Evolutionary conservation across 1,140 invertebrate genomes (phyloP), one percentile per base, ranked within the genome.

Genomic region (Heliothis virescens): DNA sequence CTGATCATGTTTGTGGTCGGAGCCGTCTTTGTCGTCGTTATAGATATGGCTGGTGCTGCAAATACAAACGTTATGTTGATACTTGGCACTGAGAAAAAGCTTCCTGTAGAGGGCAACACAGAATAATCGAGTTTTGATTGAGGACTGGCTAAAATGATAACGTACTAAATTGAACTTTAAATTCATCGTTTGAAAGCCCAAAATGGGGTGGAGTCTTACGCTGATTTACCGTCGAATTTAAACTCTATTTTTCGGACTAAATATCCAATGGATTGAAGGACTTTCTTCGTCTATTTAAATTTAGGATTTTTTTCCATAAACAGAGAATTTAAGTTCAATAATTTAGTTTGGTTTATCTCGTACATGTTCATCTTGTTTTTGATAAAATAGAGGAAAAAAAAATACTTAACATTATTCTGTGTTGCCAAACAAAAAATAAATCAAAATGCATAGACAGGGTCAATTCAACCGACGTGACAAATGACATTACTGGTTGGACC

Each of bases 1-100:
- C 82, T 95, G 94, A 83, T 95, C 95, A 69, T 94, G 95, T 84
- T 93, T 95, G 73, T 95, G 93, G 83, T 95, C 94, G 4, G 91
- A 93, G 9, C 92, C 92, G 55, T 95, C 95, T 74, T 95, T 95
- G 34, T 95, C 95, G 82, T 95, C 95, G 62, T 92, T 94, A 74
- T 92, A 92, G 26, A 91, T 83, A 81, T 93, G 93, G 80, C 95
- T 90, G 69, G 92, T 94, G 89, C 93, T 94, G 90, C 74, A 94
- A 95, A 75, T 69, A 82, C 62, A 80, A 79, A 69, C n/a, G 13
- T 2, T 53, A 1, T 11, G 26, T 73, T 5, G 79, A 21, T 26
- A 52, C 12, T 74, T 50, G 15, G 34, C 52, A 47, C 9, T 13
- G 57, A 4, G 1, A 47, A 0, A 29, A 21, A 21, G 10, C 10